Evolutionary conservation across 2,113 vertebrate species (phyloP), one percentile per base, ranked within the genome.

Genomic region (Dermatemys mawii): DNA sequence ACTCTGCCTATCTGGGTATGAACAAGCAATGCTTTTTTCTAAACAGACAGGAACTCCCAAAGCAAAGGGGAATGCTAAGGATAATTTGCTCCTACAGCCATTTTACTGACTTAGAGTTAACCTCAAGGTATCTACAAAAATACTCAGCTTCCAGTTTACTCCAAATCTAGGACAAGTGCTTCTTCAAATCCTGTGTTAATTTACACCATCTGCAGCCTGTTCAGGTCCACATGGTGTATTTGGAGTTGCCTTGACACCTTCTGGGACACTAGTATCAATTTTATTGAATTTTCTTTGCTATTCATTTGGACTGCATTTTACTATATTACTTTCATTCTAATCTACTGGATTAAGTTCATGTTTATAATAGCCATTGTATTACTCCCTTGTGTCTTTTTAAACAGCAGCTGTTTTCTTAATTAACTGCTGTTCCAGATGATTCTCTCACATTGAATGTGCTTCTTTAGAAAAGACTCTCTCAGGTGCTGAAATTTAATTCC

Each of bases 271-370:
- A 10, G 0, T 79, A 22, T 85, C 79, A 84, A 32, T 88, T 60
- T 44, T 81, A 16, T 88, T 35, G 78, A 26, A 48, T 93, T 93
- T 63, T 88, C 81, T 73, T 92, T 54, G 50, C 27, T 90, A 76
- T 87, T 92, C 76, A 9, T 87, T 95, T 92, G 26, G 35, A 44
- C 57, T 76, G 24, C 26, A 24, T 73, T 38, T 84, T 87, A n/a
- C 70, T 53, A 5, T 83, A 44, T 94, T 95, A 29, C 44, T 93
- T 93, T 70, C 63, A 63, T 89, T 75, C 48, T 67, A 55, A 95
- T 46, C 81, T 60, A 4, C 60, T 81, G 14, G 85, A 27, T 70
- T 92, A 63, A 81, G 17, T 38, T 82, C 57, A 3, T 26, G 82
- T 82, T 91, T 54, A 0, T 81, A 1, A 88, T 22, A 91, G 84